Evolutionary conservation across 2,113 vertebrate genomes (phyloP).

Genomic region (Tautogolabrus adspersus): DNA sequence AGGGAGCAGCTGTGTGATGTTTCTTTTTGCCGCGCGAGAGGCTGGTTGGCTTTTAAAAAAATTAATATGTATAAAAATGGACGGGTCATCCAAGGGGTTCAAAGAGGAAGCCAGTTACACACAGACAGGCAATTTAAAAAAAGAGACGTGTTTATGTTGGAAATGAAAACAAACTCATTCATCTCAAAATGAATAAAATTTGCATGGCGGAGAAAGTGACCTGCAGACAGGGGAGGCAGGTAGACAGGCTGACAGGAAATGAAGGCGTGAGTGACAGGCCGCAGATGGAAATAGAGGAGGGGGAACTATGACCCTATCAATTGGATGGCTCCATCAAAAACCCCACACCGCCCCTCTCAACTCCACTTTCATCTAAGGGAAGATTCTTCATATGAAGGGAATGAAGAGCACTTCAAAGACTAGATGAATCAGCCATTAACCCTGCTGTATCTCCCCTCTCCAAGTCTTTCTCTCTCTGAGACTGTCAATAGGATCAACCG

Average conservation of each 20-base stretch:
- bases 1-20: conserved; percentile 69
- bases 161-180: conserved; percentile 15
- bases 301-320: conserved; percentile 62
- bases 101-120: conserved; percentile 23
- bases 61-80: conserved; percentile 16
- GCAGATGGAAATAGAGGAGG: conserved; percentile 56
- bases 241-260: conserved; percentile 57
- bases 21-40: conserved; percentile 55
- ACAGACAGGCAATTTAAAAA: neutral
- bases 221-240: conserved; percentile 47
- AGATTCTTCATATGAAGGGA: conserved; percentile 40
- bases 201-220: conserved; percentile 27
- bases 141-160: conserved; percentile 18
- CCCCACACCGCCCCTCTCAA: conserved; percentile 29
- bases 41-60: conserved; percentile 15
- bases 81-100: conserved; percentile 25
- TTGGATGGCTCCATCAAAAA: conserved; percentile 59
- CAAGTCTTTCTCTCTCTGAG: conserved; percentile 17
- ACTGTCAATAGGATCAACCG: conserved; percentile 43
- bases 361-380: conserved; percentile 58
- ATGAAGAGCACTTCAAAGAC: conserved; percentile 62
- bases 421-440: conserved; percentile 67
- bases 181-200: conserved; percentile 27
- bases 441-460: conserved; percentile 23
- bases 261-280: conserved; percentile 59